Percentiles rank a stretch among this genome's conserved stretches.
Evolutionary conservation across 2,113 vertebrate genomes (phyloP).

Genomic region (Rhea pennata): DNA sequence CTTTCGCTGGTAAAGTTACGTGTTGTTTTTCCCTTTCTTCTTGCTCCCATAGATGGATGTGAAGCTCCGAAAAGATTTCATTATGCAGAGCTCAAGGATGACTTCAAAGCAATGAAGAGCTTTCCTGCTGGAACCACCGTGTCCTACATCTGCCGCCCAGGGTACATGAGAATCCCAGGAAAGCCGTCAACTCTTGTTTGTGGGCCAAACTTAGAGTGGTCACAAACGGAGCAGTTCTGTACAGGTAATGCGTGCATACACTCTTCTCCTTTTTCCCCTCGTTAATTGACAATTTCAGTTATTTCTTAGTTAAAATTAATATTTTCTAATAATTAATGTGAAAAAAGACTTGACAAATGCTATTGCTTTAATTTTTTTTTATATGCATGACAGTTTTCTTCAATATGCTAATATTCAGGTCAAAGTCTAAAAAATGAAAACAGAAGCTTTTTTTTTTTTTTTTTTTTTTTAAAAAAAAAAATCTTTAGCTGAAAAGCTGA

Average conservation of each 20-base stretch:
- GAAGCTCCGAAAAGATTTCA: rapidly evolving
- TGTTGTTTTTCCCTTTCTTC: not conserved
- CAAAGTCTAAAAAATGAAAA: too few relatives aligned
- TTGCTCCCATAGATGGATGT: rapidly evolving
- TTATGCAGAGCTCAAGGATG: rapidly evolving
- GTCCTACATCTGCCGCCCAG: not conserved
- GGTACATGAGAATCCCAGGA: rapidly evolving
- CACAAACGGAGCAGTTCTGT: not conserved
- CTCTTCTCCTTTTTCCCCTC: not conserved
- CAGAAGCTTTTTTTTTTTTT: too few relatives aligned
- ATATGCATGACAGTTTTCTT: too few relatives aligned
- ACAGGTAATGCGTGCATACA: not conserved
- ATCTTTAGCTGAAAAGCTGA: too few relatives aligned
- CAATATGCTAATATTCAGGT: too few relatives aligned
- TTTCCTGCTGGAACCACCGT: not conserved
- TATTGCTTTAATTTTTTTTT: too few relatives aligned
- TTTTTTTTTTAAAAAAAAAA: too few relatives aligned
- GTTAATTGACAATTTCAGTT: rapidly evolving
- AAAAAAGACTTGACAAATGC: not conserved
- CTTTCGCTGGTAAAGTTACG: rapidly evolving
- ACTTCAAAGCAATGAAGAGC: rapidly evolving
- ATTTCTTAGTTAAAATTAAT: not conserved
- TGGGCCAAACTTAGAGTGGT: not conserved
- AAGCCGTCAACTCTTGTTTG: rapidly evolving
- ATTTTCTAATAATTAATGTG: not conserved